Conservation (phyloP, 2,113 vertebrate genomes). For the Periophthalmodon schlosseri region DNA sequence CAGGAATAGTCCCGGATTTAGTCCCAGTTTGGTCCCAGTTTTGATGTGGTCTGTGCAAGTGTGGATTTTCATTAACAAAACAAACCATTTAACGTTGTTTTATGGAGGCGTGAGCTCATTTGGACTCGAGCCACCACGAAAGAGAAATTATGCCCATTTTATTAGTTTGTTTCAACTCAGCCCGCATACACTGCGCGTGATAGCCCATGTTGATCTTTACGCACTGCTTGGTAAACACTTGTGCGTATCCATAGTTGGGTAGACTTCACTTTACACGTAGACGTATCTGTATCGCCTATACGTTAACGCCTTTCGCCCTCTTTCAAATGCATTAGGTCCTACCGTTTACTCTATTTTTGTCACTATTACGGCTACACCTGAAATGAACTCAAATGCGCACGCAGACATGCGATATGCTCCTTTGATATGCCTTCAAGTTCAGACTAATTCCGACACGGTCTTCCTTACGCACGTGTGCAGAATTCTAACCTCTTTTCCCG, state of each 20-base stretch:
- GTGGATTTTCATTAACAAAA: no score
- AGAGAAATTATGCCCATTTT: not conserved
- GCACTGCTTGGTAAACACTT: not conserved
- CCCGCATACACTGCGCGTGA: not conserved
- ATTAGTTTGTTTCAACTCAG: not conserved
- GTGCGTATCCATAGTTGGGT: no score
- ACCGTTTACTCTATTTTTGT: not conserved
- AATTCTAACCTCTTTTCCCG: slow-evolving; percentile 31
- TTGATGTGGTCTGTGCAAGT: no score
- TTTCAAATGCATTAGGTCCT: not conserved
- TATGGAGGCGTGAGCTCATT: not conserved
- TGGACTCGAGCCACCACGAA: not conserved
- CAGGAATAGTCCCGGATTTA: no score
- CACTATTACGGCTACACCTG: not conserved
- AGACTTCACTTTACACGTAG: no score
- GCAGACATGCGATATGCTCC: slow-evolving; percentile 31
- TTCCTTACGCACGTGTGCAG: slow-evolving; percentile 11
- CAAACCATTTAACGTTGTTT: not conserved
- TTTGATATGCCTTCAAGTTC: slow-evolving; percentile 33
- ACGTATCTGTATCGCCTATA: no score
- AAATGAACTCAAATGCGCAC: slow-evolving; percentile 29
- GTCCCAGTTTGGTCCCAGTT: no score
- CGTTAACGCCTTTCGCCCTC: not conserved
- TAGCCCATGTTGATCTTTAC: not conserved
- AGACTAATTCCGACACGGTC: slow-evolving; percentile 12